Conservation (phyloP, 2,797 vertebrate genomes). For the Sphenopsis melanotis region DNA sequence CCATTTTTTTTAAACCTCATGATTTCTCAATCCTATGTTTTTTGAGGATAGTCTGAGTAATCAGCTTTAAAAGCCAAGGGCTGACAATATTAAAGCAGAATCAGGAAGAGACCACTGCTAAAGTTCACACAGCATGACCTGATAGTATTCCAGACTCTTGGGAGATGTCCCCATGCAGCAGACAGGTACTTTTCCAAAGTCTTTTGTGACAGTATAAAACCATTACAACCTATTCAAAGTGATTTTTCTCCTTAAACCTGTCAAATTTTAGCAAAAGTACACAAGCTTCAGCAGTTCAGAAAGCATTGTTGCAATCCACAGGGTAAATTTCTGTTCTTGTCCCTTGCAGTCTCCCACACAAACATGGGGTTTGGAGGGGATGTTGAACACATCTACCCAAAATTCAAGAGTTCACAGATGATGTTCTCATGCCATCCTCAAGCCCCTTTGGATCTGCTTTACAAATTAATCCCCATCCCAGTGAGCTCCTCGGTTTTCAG, state of each 20-base stretch:
- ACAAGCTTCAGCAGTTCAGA: neutral
- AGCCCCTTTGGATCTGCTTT: neutral
- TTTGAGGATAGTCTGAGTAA: constrained; percentile 30
- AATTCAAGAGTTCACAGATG: neutral
- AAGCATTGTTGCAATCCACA: neutral
- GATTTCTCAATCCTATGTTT: constrained; percentile 43
- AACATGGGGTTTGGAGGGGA: neutral
- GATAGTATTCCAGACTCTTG: neutral
- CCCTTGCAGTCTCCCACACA: neutral
- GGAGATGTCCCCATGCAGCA: neutral
- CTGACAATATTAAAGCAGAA: neutral
- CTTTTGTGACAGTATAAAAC: neutral
- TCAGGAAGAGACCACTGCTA: neutral
- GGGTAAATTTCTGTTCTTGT: neutral
- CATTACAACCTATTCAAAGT: neutral
- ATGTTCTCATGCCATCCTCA: neutral
- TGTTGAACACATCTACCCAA: neutral
- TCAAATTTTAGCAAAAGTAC: neutral
- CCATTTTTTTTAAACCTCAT: neutral
- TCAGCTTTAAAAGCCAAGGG: neutral
- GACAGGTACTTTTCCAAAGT: neutral
- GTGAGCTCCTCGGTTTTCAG: neutral
- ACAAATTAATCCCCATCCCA: neutral
- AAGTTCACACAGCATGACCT: neutral
- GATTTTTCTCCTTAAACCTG: neutral